Conservation (phyloP, 2,888 invertebrate species). For the Strigamia maritima region DNA sequence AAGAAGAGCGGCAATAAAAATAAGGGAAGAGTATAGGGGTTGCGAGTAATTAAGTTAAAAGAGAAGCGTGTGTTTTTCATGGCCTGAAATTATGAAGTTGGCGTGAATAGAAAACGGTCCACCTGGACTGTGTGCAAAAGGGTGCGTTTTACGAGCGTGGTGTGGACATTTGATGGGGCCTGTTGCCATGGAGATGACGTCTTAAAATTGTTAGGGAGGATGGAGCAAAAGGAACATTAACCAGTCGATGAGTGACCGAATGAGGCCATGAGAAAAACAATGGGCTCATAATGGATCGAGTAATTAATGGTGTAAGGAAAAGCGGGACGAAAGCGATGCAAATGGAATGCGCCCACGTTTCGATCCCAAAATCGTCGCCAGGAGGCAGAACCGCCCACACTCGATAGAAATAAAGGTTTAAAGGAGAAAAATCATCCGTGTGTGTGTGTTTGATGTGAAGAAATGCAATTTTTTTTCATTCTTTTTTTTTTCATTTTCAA, state of each 20-base stretch:
- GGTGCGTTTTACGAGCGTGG: slow-evolving; percentile 6
- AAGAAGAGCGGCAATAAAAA: background rate
- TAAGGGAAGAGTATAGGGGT: background rate
- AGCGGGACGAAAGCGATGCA: background rate
- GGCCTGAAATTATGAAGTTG: background rate
- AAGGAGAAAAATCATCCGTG: slow-evolving; percentile 1
- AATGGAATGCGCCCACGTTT: background rate
- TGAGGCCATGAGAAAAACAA: slow-evolving; percentile 9
- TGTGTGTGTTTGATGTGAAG: background rate
- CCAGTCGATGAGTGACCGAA: slow-evolving; percentile 5
- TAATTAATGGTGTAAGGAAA: slow-evolving; percentile 8
- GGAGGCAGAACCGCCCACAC: slow-evolving; percentile 10
- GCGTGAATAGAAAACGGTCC: background rate
- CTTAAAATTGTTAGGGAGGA: slow-evolving; percentile 1
- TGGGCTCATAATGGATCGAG: slow-evolving; percentile 1
- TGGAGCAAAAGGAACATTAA: slow-evolving; percentile 1
- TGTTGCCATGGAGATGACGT: slow-evolving; percentile 2
- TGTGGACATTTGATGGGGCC: background rate
- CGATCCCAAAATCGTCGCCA: background rate
- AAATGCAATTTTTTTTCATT: background rate
- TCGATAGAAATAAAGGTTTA: slow-evolving; percentile 3
- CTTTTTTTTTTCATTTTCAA: background rate
- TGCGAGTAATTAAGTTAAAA: background rate
- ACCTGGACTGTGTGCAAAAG: slow-evolving; percentile 2
- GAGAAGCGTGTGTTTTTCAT: background rate